A percentile compares a stretch with the other conserved stretches of the same genome.
Evolutionary conservation across 1,140 invertebrate genomes (phyloP).

Genomic region (Cotesia chilonis): DNA sequence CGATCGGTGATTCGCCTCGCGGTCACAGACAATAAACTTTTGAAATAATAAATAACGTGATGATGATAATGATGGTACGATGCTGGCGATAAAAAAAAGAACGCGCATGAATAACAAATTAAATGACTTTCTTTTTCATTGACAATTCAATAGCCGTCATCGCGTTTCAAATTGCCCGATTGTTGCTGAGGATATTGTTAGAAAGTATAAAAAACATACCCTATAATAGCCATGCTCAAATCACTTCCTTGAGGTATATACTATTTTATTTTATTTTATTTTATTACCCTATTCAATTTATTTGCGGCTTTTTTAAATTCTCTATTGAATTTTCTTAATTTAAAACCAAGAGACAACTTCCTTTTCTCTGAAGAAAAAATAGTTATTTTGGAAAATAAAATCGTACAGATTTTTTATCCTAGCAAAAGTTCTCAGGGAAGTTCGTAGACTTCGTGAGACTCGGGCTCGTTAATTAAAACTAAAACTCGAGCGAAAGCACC

Average conservation of each 20-base stretch:
- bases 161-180: constrained; percentile 10
- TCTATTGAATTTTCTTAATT: not conserved
- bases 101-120: constrained; percentile 28
- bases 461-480: constrained; percentile 50
- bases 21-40: constrained; percentile 15
- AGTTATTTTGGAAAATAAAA: constrained; percentile 11
- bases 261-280: constrained; percentile 13
- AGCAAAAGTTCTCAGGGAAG: constrained; percentile 48
- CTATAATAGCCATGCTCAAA: not conserved
- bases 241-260: not conserved
- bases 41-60: not conserved
- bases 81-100: constrained; percentile 1
- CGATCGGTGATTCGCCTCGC: not conserved
- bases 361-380: no score
- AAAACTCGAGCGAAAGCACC: constrained; percentile 45
- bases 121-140: constrained; percentile 30
- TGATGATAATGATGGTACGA: no score
- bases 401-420: constrained; percentile 14
- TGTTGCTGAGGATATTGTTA: constrained; percentile 18
- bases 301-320: not conserved
- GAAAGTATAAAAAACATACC: constrained; percentile 20
- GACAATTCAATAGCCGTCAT: constrained; percentile 30
- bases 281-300: not conserved
- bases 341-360: no score
- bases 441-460: constrained; percentile 47